Conservation (phyloP, 2,797 vertebrate species). For the Calcarius lapponicus region DNA sequence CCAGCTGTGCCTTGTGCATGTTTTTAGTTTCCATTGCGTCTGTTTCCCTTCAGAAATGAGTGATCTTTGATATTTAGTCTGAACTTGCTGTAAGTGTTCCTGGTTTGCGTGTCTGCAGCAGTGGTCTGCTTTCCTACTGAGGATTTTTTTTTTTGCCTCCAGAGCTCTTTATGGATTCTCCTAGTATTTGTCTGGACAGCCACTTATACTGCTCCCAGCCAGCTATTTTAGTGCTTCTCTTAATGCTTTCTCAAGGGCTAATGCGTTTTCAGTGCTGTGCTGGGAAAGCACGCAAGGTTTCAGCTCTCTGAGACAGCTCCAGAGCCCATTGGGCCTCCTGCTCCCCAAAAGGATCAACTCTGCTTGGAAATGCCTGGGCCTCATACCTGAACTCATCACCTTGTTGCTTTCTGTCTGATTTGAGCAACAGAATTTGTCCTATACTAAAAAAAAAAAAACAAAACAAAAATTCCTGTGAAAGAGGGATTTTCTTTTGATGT, state of each 20-base stretch:
- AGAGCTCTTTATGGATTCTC: neutral
- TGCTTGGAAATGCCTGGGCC: neutral
- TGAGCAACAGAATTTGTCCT: neutral
- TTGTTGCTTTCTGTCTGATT: neutral
- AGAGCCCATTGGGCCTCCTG: neutral
- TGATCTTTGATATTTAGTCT: neutral
- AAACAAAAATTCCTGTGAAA: neutral
- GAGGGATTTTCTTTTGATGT: neutral
- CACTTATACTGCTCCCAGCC: neutral
- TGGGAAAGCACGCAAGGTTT: neutral
- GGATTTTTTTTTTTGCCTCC: neutral
- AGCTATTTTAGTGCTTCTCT: neutral
- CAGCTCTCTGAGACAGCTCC: fast-evolving
- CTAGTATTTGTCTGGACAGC: neutral
- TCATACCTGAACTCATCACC: neutral
- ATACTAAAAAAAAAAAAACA: neutral
- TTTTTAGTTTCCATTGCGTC: neutral
- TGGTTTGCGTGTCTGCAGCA: neutral
- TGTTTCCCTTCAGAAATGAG: neutral
- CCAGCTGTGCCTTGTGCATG: neutral
- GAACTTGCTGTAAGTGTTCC: neutral
- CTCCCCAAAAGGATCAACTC: neutral
- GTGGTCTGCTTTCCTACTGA: neutral
- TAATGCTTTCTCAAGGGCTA: neutral
- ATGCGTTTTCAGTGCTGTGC: neutral